Evolutionary conservation across 1,140 invertebrate genomes (phyloP).

Genomic region (Belonocnema kinseyi): DNA sequence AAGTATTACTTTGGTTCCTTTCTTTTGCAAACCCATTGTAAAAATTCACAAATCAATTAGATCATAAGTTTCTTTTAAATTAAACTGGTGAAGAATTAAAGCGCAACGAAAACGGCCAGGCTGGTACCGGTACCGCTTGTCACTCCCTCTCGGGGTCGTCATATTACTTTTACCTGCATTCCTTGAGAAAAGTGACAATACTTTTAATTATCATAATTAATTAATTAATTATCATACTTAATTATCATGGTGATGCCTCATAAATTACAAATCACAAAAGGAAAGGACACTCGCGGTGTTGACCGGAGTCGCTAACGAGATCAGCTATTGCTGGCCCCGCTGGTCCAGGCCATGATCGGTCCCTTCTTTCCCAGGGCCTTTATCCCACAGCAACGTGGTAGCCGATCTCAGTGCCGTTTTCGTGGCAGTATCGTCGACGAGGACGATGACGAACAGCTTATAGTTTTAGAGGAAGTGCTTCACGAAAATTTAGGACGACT

Average conservation of each 20-base stretch:
- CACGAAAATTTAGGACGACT: background rate
- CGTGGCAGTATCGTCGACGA: slow-evolving; percentile 41
- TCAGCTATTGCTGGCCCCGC: slow-evolving; percentile 51
- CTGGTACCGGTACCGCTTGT: too few relatives aligned
- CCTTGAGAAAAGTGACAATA: background rate
- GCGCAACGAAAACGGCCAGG: too few relatives aligned
- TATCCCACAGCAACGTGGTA: slow-evolving; percentile 48
- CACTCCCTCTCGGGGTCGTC: too few relatives aligned
- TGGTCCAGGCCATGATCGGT: slow-evolving; percentile 54
- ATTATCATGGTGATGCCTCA: slow-evolving; percentile 47
- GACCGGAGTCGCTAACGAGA: slow-evolving; percentile 52
- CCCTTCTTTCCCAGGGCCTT: slow-evolving; percentile 46
- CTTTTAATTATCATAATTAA: too few relatives aligned
- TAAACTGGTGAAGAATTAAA: background rate
- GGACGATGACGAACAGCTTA: slow-evolving; percentile 48
- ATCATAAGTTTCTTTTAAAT: too few relatives aligned
- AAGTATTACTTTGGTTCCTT: too few relatives aligned
- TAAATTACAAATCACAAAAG: slow-evolving; percentile 34
- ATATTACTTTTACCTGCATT: background rate
- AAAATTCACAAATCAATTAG: too few relatives aligned
- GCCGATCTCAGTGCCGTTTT: slow-evolving; percentile 40
- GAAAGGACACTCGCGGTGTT: slow-evolving; percentile 45
- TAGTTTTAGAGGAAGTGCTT: slow-evolving; percentile 19
- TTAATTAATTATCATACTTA: too few relatives aligned
- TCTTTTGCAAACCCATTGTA: too few relatives aligned